phyloP scores from a whole-genome alignment of 2,113 vertebrate genomes.

The Mixornis gularis region DNA sequence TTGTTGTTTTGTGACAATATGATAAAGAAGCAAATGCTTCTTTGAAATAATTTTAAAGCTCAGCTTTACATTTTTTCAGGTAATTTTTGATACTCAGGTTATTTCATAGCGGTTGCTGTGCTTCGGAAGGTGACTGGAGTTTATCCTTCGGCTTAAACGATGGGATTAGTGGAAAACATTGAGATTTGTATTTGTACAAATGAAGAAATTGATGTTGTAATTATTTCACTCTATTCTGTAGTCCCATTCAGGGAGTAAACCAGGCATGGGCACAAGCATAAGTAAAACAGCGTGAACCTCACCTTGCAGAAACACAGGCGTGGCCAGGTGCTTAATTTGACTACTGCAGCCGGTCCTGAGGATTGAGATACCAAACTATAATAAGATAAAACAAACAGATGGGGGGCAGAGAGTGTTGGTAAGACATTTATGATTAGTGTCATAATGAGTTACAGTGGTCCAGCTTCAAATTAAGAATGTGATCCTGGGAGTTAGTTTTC shows the following conservation, averaged over 20 bases:
- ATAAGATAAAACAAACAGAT: conserved; percentile 42
- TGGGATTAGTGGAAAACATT: neutral
- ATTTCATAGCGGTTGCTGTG: neutral
- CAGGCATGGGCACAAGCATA: neutral
- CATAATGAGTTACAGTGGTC: conserved; percentile 44
- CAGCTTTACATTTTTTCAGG: neutral
- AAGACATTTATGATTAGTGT: conserved; percentile 54
- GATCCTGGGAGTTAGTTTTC: conserved; percentile 14
- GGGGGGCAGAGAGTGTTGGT: conserved; percentile 1
- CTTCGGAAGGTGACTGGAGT: neutral
- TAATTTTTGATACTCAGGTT: neutral
- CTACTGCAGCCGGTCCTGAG: neutral
- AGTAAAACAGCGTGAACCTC: neutral
- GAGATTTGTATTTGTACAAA: neutral
- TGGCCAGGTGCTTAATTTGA: neutral
- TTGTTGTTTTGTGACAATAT: neutral
- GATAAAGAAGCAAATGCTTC: neutral
- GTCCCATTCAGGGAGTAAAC: neutral
- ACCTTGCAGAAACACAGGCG: neutral
- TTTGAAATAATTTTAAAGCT: neutral
- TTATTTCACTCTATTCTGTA: neutral
- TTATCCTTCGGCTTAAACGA: neutral
- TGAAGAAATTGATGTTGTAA: neutral
- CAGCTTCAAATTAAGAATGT: conserved; percentile 40
- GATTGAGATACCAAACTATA: conserved; percentile 37